phyloP scores from a whole-genome alignment of 2,113 vertebrate genomes.

The Leptosomus discolor region DNA sequence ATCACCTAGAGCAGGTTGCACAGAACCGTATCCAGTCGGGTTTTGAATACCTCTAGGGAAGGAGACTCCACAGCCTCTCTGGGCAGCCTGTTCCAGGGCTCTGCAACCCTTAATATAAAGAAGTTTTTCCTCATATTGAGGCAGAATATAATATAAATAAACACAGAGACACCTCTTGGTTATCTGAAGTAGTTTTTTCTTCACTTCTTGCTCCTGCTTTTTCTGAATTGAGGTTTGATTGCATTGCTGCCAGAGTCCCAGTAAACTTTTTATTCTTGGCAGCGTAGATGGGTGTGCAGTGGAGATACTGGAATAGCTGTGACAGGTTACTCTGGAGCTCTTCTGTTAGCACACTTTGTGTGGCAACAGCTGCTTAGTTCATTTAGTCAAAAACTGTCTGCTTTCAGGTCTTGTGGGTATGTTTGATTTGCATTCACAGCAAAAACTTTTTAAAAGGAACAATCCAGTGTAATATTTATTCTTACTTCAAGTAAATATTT shows the following conservation, averaged over 20 bases:
- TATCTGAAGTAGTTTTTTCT: not conserved
- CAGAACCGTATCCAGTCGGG: too few relatives aligned
- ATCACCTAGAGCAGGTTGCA: too few relatives aligned
- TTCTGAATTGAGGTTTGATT: not conserved
- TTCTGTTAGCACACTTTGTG: not conserved
- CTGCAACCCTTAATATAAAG: too few relatives aligned
- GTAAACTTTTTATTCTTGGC: not conserved
- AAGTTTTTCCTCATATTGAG: too few relatives aligned
- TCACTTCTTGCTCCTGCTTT: not conserved
- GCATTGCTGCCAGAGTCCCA: rapidly evolving
- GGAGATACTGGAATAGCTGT: not conserved
- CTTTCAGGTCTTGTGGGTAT: not conserved
- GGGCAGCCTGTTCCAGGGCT: too few relatives aligned
- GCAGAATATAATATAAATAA: too few relatives aligned
- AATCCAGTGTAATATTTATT: not conserved
- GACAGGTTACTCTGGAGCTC: not conserved
- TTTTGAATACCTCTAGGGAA: too few relatives aligned
- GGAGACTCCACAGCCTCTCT: too few relatives aligned
- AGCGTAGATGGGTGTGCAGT: not conserved
- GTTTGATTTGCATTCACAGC: not conserved
- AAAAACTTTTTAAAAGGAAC: not conserved
- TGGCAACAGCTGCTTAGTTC: not conserved
- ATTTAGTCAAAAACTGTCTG: not conserved
- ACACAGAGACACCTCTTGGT: not conserved
- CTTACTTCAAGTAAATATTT: too few relatives aligned